Base-by-base conservation (phyloP, 2,888 invertebrate species). In the Pyrocoelia pectoralis region DNA sequence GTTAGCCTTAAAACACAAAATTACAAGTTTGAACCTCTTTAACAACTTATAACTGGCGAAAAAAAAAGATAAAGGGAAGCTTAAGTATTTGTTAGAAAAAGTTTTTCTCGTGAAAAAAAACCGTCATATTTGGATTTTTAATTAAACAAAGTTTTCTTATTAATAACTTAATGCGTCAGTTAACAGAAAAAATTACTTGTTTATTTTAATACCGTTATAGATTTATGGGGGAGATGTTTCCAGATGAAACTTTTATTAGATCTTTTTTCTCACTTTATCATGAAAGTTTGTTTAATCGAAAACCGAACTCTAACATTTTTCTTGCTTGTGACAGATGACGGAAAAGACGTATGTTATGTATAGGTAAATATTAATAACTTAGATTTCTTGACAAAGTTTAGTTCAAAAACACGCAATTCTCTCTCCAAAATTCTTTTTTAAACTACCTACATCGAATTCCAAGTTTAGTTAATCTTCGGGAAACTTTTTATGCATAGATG, bases 261-360 rank as follows among this genome's bases (percentile, higher is more conserved):
- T 17, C 3, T 24, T 24, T 24, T 46, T 43, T 46, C 17, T 2
- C n/a, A n/a, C 50, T 50, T 28, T 18, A 50, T 50, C 50, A 50
- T 50, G 24, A 13, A 50, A 50, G 9, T 50, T 50, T 29, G 29
- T 12, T 50, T 29, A 50, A 50, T 50, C 24, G 14, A 50, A 50
- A 50, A n/a, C 12, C 12, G n/a, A 1, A 14, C 24, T 14, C 2
- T 15, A 5, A 14, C 3, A 14, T 15, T 46, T 49, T 24, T 18
- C 12, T 49, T 49, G 4, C 49, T 15, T 24, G 19, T 49, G 14
- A 43, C 41, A 43, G 13, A 8, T 43, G 41, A 43, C 15, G 12
- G 41, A 13, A 38, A 43, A 43, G 8, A 43, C 8, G 10, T 43
- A 8, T 43, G 15, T 3, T 13, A 43, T 43, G 9, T 12, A 13